Percentiles rank a stretch among this genome's conserved stretches.
Conservation (phyloP, 23 tunicate species). For the Trididemnum clinides region DNA sequence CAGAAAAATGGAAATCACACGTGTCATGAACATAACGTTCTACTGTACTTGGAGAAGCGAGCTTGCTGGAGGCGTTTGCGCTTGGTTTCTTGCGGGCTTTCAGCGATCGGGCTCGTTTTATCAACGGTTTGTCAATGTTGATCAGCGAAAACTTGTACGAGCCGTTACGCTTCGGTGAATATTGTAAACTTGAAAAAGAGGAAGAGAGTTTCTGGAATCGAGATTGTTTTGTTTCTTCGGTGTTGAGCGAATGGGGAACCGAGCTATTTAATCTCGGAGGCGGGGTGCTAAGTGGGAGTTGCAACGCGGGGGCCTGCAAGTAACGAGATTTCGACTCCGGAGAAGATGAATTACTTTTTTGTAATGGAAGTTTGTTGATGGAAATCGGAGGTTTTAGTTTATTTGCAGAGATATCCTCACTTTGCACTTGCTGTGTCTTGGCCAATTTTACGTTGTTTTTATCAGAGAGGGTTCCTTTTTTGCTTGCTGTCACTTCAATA, state of each 20-base stretch:
- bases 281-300: no score
- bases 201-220: not conserved
- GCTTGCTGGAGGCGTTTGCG: not conserved
- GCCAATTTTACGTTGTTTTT: no score
- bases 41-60: not conserved
- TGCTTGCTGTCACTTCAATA: no score
- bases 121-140: not conserved
- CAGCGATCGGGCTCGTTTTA: not conserved
- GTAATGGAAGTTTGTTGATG: no score
- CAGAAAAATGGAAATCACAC: no score
- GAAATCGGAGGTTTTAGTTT: no score
- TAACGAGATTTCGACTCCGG: not conserved
- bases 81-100: not conserved
- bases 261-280: no score
- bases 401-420: no score
- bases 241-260: no score
- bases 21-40: no score
- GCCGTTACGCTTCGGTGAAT: constrained; percentile 2
- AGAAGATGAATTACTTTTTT: not conserved
- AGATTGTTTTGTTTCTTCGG: not conserved
- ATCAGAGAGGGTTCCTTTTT: no score
- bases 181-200: not conserved
- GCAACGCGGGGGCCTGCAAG: not conserved
- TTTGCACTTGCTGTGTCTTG: no score
- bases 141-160: not conserved